Base-by-base conservation (phyloP, 2,888 invertebrate genomes). In the Cephus spinipes region DNA sequence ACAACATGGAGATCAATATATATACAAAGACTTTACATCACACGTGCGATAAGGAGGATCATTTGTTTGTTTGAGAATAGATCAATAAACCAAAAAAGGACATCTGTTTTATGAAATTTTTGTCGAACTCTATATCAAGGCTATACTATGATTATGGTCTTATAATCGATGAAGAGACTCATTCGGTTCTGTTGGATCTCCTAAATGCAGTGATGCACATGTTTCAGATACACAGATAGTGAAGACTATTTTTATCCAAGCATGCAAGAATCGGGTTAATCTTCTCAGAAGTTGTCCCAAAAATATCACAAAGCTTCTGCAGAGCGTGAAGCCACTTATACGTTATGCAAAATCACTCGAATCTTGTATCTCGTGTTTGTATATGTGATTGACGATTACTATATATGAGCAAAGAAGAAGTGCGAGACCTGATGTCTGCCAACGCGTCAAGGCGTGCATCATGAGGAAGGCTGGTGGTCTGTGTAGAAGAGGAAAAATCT, bases 221-320 rank as follows among this genome's bases (percentile, higher is more conserved):
- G 69, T 33, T 74, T 35, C 55, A 77, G 80, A 78, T 77, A 76
- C 76, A 79, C 78, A 85, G 82, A 85, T 85, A 81, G 83, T 83
- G 71, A 33, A 78, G 76, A 84, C 87, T 90, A 90, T 90, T 90
- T 90, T 90, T 86, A 87, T 83, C 88, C 76, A 83, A 87, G 88
- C 87, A 88, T 87, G 85, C 86, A 84, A 86, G 82, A 88, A 90
- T 86, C 86, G 87, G 89, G 88, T 89, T 90, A 90, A 90, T 90
- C 88, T 90, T 89, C 85, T 82, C 81, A 85, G 87, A 87, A 86
- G 86, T 86, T 87, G 85, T 79, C 83, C 87, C 86, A 87, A 87
- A 90, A 90, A 90, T 90, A 89, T 85, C 83, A 84, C 84, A 85
- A 88, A 89, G 86, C 87, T 84, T 82, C 83, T 81, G 82, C 76